phyloP scores from a whole-genome alignment of 2,113 vertebrate species.

The Microtus pennsylvanicus region DNA sequence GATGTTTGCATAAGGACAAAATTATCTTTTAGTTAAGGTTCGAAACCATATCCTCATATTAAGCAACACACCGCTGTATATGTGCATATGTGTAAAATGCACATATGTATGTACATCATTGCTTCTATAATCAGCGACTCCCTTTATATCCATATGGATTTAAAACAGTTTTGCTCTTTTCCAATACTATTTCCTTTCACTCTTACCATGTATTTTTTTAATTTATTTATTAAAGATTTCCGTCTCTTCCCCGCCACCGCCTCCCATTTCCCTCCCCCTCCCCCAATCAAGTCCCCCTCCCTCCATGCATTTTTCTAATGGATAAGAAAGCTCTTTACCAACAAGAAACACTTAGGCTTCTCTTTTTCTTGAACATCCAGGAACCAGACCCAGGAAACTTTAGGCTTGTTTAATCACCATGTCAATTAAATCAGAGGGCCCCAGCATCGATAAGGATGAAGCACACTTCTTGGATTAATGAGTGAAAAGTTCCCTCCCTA shows the following conservation, averaged over 20 bases:
- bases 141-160: slow-evolving; percentile 24
- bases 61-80: neutral
- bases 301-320: neutral
- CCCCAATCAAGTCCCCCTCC: too few species aligned
- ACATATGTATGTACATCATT: neutral
- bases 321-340: slow-evolving; percentile 5
- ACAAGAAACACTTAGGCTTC: neutral
- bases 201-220: neutral
- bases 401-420: slow-evolving; percentile 17
- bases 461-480: neutral
- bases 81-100: neutral
- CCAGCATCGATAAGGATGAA: neutral
- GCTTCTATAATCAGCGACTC: neutral
- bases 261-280: too few species aligned
- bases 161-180: slow-evolving; percentile 11
- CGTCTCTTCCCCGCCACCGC: too few species aligned
- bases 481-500: neutral
- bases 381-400: slow-evolving; percentile 8
- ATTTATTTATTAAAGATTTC: too few species aligned
- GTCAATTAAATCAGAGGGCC: neutral
- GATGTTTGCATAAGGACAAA: neutral
- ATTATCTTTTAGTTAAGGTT: neutral
- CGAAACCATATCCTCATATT: neutral
- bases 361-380: neutral
- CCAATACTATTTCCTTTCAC: neutral